phyloP scores from a whole-genome alignment of 2,113 vertebrate genomes.

The Trinectes maculatus region DNA sequence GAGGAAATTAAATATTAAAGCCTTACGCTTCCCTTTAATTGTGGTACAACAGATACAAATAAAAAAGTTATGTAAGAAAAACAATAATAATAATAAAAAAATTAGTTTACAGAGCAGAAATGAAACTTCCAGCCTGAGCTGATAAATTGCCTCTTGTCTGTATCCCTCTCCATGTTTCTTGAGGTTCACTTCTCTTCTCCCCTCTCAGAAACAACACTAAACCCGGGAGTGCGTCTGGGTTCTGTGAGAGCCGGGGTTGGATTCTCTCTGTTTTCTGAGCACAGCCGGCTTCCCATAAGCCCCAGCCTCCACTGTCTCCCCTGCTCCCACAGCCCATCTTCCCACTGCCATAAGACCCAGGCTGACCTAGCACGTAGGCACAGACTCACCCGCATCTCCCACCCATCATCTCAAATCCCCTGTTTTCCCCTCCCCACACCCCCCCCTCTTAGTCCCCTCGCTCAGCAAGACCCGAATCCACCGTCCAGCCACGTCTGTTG shows the following conservation, averaged over 20 bases:
- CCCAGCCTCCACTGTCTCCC: conserved; percentile 32
- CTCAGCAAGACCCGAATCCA: conserved; percentile 61
- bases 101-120: too few relatives aligned
- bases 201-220: conserved; percentile 40
- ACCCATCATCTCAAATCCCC: conserved; percentile 45
- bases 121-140: too few relatives aligned
- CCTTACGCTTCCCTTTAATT: not conserved
- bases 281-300: conserved; percentile 28
- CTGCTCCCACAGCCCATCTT: conserved; percentile 51
- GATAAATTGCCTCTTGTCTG: not conserved
- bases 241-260: conserved; percentile 56
- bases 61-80: too few relatives aligned
- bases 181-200: conserved; percentile 19
- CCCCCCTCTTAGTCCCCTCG: conserved; percentile 40
- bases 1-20: too few relatives aligned
- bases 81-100: too few relatives aligned
- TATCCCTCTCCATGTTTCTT: conserved; percentile 11
- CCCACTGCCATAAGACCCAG: conserved; percentile 75
- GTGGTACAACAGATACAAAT: not conserved
- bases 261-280: conserved; percentile 58
- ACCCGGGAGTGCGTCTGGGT: conserved; percentile 53
- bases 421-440: conserved; percentile 18
- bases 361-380: conserved; percentile 69
- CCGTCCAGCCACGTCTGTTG: conserved; percentile 74
- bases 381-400: conserved; percentile 49